Evolutionary conservation across 2,113 vertebrate genomes (phyloP).

Genomic region (Erythrolamprus reginae): DNA sequence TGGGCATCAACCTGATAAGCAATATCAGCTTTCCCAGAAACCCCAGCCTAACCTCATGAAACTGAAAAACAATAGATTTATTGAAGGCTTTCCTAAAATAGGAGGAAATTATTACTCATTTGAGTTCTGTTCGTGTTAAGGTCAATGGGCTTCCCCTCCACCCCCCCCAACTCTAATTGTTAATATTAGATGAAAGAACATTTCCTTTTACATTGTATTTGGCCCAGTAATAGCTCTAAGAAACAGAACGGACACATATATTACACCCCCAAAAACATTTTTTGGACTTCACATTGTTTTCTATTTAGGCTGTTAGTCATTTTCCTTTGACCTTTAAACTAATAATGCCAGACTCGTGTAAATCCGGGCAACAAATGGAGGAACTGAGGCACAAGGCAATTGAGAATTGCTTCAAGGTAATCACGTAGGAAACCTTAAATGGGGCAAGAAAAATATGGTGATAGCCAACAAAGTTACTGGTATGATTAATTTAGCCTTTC

Average conservation of each 20-base stretch:
- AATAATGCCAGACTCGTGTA: slow-evolving; percentile 48
- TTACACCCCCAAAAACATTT: slow-evolving; percentile 54
- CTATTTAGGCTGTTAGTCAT: slow-evolving; percentile 55
- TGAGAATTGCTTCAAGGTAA: background rate
- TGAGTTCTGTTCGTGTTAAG: slow-evolving; percentile 63
- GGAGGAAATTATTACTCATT: slow-evolving; percentile 72
- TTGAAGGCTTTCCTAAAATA: slow-evolving; percentile 66
- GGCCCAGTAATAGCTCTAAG: slow-evolving; percentile 57
- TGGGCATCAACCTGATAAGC: slow-evolving; percentile 56
- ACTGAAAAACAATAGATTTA: slow-evolving; percentile 64
- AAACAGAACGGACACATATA: slow-evolving; percentile 55
- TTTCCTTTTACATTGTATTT: slow-evolving; percentile 71
- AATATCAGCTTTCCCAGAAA: slow-evolving; percentile 58
- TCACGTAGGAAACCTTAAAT: background rate
- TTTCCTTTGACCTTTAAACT: slow-evolving; percentile 65
- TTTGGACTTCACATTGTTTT: slow-evolving; percentile 60
- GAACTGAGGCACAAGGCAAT: slow-evolving; percentile 24
- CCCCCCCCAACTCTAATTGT: slow-evolving; percentile 59
- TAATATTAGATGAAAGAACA: slow-evolving; percentile 72
- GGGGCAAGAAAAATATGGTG: background rate
- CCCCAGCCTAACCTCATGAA: slow-evolving; percentile 55
- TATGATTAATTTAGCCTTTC: background rate
- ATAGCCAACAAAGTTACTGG: background rate
- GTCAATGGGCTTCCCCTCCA: slow-evolving; percentile 42
- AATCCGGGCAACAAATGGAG: slow-evolving; percentile 13